These are phyloP conservation scores for Cossypha dichroa DNA, from an alignment of 2,797 vertebrate genomes.

Conservation along the genomic window DNA sequence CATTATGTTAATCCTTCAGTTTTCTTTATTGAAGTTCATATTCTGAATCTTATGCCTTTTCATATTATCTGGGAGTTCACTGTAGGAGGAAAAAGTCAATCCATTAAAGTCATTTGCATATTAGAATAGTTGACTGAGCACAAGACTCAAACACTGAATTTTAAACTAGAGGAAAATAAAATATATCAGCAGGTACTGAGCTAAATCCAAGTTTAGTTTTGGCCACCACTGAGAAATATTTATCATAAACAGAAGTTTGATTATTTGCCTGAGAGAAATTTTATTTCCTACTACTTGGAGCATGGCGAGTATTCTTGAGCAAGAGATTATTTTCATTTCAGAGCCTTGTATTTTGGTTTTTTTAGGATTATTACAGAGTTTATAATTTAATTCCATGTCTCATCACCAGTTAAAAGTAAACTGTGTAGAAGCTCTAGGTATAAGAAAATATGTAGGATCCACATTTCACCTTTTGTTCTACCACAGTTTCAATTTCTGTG, in stretches of 20 bases:
- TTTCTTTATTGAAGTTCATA: not conserved
- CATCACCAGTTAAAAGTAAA: not conserved
- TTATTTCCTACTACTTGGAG: not conserved
- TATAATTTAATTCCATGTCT: not conserved
- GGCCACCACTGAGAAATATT: not conserved
- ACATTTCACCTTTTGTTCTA: not conserved
- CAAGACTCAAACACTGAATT: not conserved
- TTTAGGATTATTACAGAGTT: not conserved
- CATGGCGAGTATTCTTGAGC: not conserved
- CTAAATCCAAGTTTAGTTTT: not conserved
- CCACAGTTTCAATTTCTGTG: not conserved
- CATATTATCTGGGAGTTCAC: not conserved
- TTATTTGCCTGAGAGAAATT: not conserved
- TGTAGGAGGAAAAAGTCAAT: not conserved
- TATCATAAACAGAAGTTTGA: not conserved
- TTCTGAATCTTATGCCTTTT: not conserved
- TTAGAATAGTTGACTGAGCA: not conserved
- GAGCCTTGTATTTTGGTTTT: not conserved
- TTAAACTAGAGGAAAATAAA: not conserved
- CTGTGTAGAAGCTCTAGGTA: not conserved
- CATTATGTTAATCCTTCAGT: constrained; percentile 15
- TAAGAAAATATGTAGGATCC: not conserved
- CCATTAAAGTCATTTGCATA: not conserved
- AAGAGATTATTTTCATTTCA: not conserved
- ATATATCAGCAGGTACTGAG: not conserved